Evolutionary conservation across 2,113 vertebrate species (phyloP), one percentile per base, ranked within the genome.

Genomic region (Melanocharis versteri): DNA sequence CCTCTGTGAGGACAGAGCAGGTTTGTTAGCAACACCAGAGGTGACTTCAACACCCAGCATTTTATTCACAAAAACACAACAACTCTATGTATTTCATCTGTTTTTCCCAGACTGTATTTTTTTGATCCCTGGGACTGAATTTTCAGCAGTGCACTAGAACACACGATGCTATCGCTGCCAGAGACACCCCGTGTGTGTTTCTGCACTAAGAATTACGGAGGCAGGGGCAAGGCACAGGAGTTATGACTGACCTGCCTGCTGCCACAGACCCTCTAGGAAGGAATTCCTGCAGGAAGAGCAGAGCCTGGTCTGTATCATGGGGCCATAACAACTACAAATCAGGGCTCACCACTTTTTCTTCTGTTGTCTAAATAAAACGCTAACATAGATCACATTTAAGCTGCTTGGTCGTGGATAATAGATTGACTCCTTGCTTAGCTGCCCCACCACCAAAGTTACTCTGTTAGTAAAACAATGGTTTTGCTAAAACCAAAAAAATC

Each of bases 291-390:
- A 90, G 71, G 47, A 95, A 90, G 47, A 94, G 60, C 33, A 84
- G 90, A 77, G 92, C 93, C 94, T 96, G 94, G 78, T 87, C 93
- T 95, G 78, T 79, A 79, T 96, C 94, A 95, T 0, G 6, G 76
- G 87, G 82, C 92, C 87, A 78, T 92, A 95, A 97, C 90, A 96
- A 90, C 90, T 12, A 94, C 93, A 94, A 92, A 97, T 95, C 95
- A 97, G 84, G n/a, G 68, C 44, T 71, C 58, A 54, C 65, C 45
- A 71, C 78, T 87, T 94, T 45, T 94, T 94, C 69, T 83, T 69
- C 82, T 96, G 83, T 92, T 96, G 93, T 91, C 90, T 89, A 96
- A 96, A 93, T 95, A 95, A 94, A 96, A 91, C 79, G 21, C 57
- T 45, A 85, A 54, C 88, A 95, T 66, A 91, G 79, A 92, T 93